Base-by-base conservation (phyloP, 2,888 invertebrate species). In the Eupeodes luniger region DNA sequence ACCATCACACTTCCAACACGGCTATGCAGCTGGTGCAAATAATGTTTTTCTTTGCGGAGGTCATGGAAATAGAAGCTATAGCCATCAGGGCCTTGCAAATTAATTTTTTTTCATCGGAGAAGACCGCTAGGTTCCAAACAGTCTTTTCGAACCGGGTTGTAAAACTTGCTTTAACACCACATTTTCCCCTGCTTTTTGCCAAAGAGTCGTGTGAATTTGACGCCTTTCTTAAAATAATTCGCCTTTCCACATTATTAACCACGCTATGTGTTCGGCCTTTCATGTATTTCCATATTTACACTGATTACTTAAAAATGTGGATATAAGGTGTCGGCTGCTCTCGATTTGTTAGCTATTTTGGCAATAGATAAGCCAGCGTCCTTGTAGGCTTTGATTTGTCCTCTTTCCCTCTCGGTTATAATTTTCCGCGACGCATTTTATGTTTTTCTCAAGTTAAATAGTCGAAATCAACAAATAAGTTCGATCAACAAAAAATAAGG, bases 1-100 rank as follows among this genome's bases (percentile, higher is more conserved):
- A 49, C 14, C 14, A 49, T 49, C 16, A 62, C 62, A 62, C 62
- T 40, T 62, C 62, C 62, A 62, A 44, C 62, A 10, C 62, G 40
- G 44, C 62, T 44, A 44, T 62, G 62, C 44, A 62, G 10, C 14
- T 12, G 36, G 1, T 61, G 7, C 14, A 61, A 36, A 61, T 61
- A 61, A 61, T 61, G 19, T 19, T 19, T 19, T 19, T 19, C 19
- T 19, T 19, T 19, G 19, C 19, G 1, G 19, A 19, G 2, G 36
- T 57, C 10, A 57, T 57, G 57, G 10, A 27, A 57, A 57, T 57
- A 27, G 19, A 11, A 27, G 10, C 61, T 61, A n/a, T 14, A 36
- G 14, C 1, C 36, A 61, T 4, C 61, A 2, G 36, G 4, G n/a
- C n/a, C n/a, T n/a, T n/a, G n/a, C n/a, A n/a, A n/a, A n/a, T 7